Base-by-base conservation (phyloP, 2,113 vertebrate species). In the Heterochromis multidens region DNA sequence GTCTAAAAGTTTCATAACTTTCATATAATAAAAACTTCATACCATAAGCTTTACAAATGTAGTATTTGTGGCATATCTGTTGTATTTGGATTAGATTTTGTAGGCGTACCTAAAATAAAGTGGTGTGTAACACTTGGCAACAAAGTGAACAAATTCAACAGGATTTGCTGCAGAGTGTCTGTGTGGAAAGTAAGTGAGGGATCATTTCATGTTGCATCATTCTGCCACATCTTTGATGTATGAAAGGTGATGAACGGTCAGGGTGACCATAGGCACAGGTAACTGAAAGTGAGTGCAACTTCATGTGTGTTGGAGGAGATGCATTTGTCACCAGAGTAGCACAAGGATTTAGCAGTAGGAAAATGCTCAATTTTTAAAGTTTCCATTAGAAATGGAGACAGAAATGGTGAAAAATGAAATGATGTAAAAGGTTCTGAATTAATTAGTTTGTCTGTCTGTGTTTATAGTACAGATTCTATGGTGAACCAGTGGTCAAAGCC, bases 401-500 rank as follows among this genome's bases (percentile, higher is more conserved):
- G 43, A 49, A 49, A 46, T 5, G 14, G 43, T 29, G 16, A 49
- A 29, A 16, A 72, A 49, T 49, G 7, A 21, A 43, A 19, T n/a
- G 21, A 19, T 21, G 25, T 14, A 9, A 25, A 8, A 14, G 4
- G 29, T 2, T 54, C 13, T 46, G 7, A 10, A 33, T 49, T 7
- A 14, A 52, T 62, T 33, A 3, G 12, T 87, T 16, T 61, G 33
- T 54, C 4, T 87, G 9, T 84, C 0, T 88, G 11, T 88, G 52
- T 89, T 54, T 90, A 52, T 19, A 99, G 98, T 99, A 99, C 90
- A 96, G 98, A 43, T 98, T 99, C 96, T 98, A 94, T 90, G 98
- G 98, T 16, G 99, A 99, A 85, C 96, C 97, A 5, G 96, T 99
- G 59, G 96, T 99, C 21, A 97, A 97, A 96, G 97, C 98, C 35